Conservation (phyloP, 2,113 vertebrate genomes). For the Oryzias melastigma region DNA sequence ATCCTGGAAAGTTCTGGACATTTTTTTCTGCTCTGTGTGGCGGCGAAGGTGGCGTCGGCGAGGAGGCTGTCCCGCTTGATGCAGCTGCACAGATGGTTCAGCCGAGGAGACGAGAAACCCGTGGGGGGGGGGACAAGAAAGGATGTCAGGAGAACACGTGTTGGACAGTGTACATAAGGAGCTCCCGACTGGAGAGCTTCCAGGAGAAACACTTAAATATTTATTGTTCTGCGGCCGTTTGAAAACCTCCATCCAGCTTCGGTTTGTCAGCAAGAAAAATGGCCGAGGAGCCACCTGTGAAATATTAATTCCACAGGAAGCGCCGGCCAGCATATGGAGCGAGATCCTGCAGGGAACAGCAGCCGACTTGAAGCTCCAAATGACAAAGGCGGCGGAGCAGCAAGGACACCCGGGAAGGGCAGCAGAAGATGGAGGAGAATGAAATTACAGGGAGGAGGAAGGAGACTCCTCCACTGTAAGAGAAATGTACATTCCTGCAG, state of each 20-base stretch:
- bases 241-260: slow-evolving; percentile 43
- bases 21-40: not conserved
- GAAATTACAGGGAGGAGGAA: slow-evolving; percentile 47
- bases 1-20: slow-evolving; percentile 13
- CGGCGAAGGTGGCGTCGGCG: slow-evolving; percentile 29
- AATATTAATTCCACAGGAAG: slow-evolving; percentile 60
- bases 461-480: slow-evolving; percentile 51
- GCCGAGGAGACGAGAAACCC: slow-evolving; percentile 65
- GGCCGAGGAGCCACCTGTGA: slow-evolving; percentile 39
- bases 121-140: slow-evolving; percentile 17
- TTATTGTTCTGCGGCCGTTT: slow-evolving; percentile 59
- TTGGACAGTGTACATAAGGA: slow-evolving; percentile 62
- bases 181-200: slow-evolving; percentile 43
- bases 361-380: slow-evolving; percentile 17
- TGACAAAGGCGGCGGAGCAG: slow-evolving; percentile 11
- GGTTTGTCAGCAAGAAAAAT: slow-evolving; percentile 56
- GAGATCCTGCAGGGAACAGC: slow-evolving; percentile 36
- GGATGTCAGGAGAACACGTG: slow-evolving; percentile 25
- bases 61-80: slow-evolving; percentile 45
- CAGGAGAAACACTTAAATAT: slow-evolving; percentile 62
- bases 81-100: slow-evolving; percentile 72
- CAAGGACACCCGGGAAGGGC: slow-evolving; percentile 3
- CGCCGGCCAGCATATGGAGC: slow-evolving; percentile 36
- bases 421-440: slow-evolving; percentile 39
- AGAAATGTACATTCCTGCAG: slow-evolving; percentile 49